Evolutionary conservation across 2,113 vertebrate species (phyloP), one percentile per base, ranked within the genome.

Genomic region (Otocyon megalotis): DNA sequence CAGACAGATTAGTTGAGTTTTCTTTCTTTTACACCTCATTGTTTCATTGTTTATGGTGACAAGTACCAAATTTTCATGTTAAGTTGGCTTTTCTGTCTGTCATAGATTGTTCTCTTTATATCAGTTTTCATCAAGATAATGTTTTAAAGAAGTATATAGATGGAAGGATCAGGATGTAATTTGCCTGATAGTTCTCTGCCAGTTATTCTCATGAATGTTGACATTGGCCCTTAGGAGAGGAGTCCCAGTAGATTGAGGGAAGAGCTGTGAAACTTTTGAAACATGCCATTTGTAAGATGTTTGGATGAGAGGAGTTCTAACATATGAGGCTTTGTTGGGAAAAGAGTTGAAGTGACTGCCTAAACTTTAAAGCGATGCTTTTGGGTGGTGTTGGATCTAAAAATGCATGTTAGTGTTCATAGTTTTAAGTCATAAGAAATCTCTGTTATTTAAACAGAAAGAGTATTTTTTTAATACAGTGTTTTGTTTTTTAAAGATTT

Each of bases 401-500:
- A 80, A 92, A n/a, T 90, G 22, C 60, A 37, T 54, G 48, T 94
- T 72, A 81, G 15, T 74, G 20, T 90, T 96, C 35, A 71, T 92
- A 83, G 60, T 94, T 92, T 83, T 88, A 93, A 93, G 26, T 60
- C 83, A 56, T 82, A 77, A 77, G 50, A 89, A 92, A 58, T 83
- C 7, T 15, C 37, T 92, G 19, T 93, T 48, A 30, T 83, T 90
- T 88, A 85, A 76, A 95, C 26, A 87, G 32, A 35, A 79, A 67
- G 82, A 32, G 15, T 43, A 62, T 56, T 93, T 96, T 93, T 90
- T 43, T 43, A 43, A 43, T 43, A 43, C 43, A 43, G 43, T 43
- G 43, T 43, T 43, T 43, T 43, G 7, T 43, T 43, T 43, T 43
- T 43, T 43, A 43, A 43, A 43, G 43, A 43, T 43, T 43, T 43